A percentile compares a stretch with the other conserved stretches of the same genome.
phyloP scores from a whole-genome alignment of 2,888 invertebrate species.

The Cyclophora punctaria region DNA sequence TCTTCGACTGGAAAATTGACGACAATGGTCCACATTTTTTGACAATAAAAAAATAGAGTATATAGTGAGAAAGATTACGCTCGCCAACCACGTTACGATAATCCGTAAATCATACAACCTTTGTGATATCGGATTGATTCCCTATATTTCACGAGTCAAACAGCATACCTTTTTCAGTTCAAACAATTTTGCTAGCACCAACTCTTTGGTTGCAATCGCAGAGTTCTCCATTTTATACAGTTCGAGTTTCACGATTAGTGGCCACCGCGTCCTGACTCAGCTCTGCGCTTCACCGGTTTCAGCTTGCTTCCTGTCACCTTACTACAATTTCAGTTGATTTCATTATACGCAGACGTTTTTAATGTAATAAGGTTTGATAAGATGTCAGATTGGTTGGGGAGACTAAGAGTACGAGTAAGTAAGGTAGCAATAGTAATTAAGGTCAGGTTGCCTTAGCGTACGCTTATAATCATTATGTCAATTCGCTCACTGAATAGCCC shows the following conservation, averaged over 20 bases:
- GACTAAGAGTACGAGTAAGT: neutral
- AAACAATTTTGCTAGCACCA: constrained; percentile 14
- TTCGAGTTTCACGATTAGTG: constrained; percentile 39
- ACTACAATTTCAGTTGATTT: constrained; percentile 69
- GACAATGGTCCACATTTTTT: no score
- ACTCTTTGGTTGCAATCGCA: constrained; percentile 8
- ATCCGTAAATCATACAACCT: no score
- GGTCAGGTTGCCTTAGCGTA: no score
- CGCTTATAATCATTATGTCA: no score
- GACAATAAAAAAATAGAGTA: no score
- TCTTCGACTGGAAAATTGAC: no score
- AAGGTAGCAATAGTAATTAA: no score
- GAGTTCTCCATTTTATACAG: constrained; percentile 8
- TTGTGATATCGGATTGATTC: no score
- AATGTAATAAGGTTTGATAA: neutral
- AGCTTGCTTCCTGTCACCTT: constrained; percentile 69
- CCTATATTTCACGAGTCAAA: no score
- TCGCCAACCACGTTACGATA: no score
- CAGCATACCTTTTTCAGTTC: neutral
- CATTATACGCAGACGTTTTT: constrained; percentile 58
- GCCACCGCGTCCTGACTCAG: constrained; percentile 53
- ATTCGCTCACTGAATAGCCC: no score
- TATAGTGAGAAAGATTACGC: no score
- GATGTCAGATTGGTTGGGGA: neutral
- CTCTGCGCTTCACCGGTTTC: constrained; percentile 48